Evolutionary conservation across 2,113 vertebrate species (phyloP).

Genomic region (Probosciger aterrimus): DNA sequence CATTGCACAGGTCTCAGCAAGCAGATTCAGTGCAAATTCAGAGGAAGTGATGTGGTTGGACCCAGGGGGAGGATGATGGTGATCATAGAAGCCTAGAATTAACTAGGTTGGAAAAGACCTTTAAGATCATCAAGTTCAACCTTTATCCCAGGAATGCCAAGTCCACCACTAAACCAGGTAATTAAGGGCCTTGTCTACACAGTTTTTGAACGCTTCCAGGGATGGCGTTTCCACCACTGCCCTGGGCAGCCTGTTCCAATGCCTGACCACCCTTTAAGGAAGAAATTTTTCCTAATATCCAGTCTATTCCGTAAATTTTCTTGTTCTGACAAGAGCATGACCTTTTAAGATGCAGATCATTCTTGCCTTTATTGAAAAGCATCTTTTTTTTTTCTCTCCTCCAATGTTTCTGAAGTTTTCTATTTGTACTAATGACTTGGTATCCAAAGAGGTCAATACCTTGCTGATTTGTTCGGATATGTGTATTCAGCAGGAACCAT

Average conservation of each 20-base stretch:
- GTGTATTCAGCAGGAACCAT: neutral
- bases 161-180: neutral
- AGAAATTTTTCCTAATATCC: neutral
- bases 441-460: slow-evolving; percentile 40
- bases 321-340: neutral
- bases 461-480: slow-evolving; percentile 32
- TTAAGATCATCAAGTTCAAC: neutral
- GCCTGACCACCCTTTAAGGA: neutral
- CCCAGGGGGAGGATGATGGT: neutral
- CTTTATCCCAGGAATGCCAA: neutral
- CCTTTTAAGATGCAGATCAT: neutral
- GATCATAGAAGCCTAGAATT: neutral
- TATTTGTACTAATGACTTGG: slow-evolving; percentile 38
- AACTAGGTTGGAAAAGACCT: neutral
- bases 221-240: neutral
- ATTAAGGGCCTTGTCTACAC: neutral
- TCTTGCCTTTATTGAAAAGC: slow-evolving; percentile 32
- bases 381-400: neutral
- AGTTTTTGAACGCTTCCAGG: neutral
- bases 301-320: neutral
- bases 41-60: neutral
- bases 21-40: neutral
- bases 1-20: neutral
- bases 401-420: slow-evolving; percentile 1
- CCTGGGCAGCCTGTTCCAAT: neutral